phyloP scores from a whole-genome alignment of 2,888 invertebrate species.

The Eupeodes latifasciatus region DNA sequence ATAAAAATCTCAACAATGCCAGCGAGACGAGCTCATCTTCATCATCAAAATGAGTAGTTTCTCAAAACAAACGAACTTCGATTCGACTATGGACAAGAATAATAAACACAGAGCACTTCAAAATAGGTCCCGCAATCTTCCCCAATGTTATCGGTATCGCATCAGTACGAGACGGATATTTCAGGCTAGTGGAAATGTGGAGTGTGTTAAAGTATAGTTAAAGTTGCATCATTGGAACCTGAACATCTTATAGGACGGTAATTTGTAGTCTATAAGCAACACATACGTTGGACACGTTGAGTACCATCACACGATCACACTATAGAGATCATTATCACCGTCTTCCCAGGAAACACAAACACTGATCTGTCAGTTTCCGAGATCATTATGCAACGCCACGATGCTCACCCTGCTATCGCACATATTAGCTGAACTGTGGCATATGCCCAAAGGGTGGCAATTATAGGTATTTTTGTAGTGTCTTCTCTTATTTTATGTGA shows the following conservation, averaged over 20 bases:
- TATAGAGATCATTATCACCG: conserved; percentile 64
- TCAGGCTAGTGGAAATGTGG: not conserved
- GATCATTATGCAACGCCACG: conserved; percentile 74
- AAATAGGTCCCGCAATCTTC: conserved; percentile 39
- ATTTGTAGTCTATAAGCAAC: conserved; percentile 58
- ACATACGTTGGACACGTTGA: conserved; percentile 14
- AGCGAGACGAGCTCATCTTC: conserved; percentile 31
- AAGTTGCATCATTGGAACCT: conserved; percentile 59
- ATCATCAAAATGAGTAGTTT: conserved; percentile 56
- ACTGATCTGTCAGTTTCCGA: conserved; percentile 69
- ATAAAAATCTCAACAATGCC: conserved; percentile 57
- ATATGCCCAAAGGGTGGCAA: conserved; percentile 43
- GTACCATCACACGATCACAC: conserved; percentile 23
- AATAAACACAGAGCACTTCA: conserved; percentile 67
- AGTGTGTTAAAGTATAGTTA: not conserved
- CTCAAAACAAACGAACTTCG: conserved; percentile 62
- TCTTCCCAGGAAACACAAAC: conserved; percentile 69
- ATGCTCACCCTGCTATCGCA: conserved; percentile 46
- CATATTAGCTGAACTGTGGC: not conserved
- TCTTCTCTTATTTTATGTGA: not conserved
- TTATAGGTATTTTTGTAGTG: conserved; percentile 45
- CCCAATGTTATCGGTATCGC: conserved; percentile 21
- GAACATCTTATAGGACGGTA: conserved; percentile 37
- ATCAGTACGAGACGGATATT: not conserved
- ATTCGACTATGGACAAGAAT: conserved; percentile 44